Conservation (phyloP, 1,140 invertebrate genomes). For the Lanistes nyassanus region DNA sequence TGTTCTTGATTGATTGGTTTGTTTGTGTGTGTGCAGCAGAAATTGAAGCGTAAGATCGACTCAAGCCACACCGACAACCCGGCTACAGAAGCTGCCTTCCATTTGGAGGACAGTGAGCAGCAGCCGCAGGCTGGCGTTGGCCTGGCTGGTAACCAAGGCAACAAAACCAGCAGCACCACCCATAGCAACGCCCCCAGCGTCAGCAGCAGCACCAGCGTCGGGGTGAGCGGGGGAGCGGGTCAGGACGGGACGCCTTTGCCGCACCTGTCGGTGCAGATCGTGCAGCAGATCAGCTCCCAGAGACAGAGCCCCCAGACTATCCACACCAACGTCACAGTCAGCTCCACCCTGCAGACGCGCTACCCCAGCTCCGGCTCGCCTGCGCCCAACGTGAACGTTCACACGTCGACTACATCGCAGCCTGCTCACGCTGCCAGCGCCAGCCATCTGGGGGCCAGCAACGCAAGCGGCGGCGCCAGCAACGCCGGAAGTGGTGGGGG, state of each 20-base stretch:
- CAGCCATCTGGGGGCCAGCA: conserved; percentile 13
- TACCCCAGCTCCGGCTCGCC: conserved; percentile 6
- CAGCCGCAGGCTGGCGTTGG: background rate
- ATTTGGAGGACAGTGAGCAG: conserved; percentile 50
- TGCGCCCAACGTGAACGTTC: conserved; percentile 34
- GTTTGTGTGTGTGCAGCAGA: conserved; percentile 49
- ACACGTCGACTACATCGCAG: conserved; percentile 11
- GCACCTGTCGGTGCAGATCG: conserved; percentile 91
- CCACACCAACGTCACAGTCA: conserved; percentile 91
- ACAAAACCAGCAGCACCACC: conserved; percentile 8
- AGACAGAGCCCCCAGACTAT: conserved; percentile 87
- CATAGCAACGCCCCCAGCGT: conserved; percentile 33
- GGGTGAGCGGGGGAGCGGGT: conserved; percentile 15
- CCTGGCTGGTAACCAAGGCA: conserved; percentile 9
- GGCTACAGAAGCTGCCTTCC: conserved; percentile 48
- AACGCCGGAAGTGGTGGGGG: conserved; percentile 22
- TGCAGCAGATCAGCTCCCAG: conserved; percentile 86
- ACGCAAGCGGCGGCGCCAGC: conserved; percentile 2
- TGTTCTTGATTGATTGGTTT: conserved; percentile 19
- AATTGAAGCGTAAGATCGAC: conserved; percentile 55
- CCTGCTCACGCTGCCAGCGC: background rate
- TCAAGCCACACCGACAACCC: conserved; percentile 57
- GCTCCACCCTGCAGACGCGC: conserved; percentile 69
- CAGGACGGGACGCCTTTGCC: conserved; percentile 38
- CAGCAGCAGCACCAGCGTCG: conserved; percentile 27